phyloP scores from a whole-genome alignment of 2,888 invertebrate genomes.

The Harpalus rufipes region DNA sequence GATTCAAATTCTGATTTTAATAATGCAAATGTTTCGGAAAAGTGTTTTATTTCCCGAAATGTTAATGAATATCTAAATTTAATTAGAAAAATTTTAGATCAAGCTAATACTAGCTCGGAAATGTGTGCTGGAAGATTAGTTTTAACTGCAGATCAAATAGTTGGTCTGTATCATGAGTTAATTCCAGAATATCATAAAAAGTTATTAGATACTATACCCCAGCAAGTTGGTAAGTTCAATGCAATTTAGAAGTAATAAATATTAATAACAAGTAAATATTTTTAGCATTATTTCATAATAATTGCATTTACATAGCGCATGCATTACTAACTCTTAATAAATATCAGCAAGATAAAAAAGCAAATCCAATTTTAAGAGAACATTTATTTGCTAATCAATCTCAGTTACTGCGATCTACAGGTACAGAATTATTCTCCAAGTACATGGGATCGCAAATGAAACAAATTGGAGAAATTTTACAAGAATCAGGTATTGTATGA shows the following conservation, averaged over 20 bases:
- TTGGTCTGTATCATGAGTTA: slow-evolving; percentile 87
- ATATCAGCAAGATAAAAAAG: slow-evolving; percentile 83
- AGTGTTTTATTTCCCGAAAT: slow-evolving; percentile 82
- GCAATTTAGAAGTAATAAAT: slow-evolving; percentile 52
- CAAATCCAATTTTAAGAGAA: slow-evolving; percentile 80
- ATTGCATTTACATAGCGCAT: slow-evolving; percentile 93
- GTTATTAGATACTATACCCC: slow-evolving; percentile 90
- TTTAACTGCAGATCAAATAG: slow-evolving; percentile 85
- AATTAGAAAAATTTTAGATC: slow-evolving; percentile 83
- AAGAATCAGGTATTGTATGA: slow-evolving; percentile 82
- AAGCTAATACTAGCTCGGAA: slow-evolving; percentile 82
- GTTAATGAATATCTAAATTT: slow-evolving; percentile 83
- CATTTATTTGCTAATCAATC: slow-evolving; percentile 85
- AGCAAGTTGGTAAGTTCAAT: slow-evolving; percentile 86
- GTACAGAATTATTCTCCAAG: slow-evolving; percentile 84
- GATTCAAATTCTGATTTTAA: slow-evolving; percentile 77
- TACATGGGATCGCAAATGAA: slow-evolving; percentile 88
- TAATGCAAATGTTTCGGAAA: slow-evolving; percentile 78
- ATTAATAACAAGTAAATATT: background rate
- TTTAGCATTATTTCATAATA: slow-evolving; percentile 92
- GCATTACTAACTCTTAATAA: slow-evolving; percentile 83
- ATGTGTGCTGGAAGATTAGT: slow-evolving; percentile 83
- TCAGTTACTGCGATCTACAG: slow-evolving; percentile 83
- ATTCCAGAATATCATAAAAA: slow-evolving; percentile 90
- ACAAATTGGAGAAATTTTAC: slow-evolving; percentile 87